Evolutionary conservation across 2,113 vertebrate species (phyloP), one percentile per base, ranked within the genome.

Genomic region (Chionomys nivalis): DNA sequence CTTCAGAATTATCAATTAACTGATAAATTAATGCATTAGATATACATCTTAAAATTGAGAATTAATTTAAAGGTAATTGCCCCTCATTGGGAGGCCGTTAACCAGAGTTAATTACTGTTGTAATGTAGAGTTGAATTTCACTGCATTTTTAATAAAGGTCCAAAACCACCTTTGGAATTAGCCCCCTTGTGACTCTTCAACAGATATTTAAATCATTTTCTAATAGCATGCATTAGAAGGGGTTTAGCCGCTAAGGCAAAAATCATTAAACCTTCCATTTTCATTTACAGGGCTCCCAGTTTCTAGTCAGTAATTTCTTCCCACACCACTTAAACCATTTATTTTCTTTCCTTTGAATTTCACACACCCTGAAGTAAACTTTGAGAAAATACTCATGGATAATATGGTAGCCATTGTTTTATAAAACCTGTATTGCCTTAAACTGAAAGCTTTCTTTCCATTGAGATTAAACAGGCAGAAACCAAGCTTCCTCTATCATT

Each of bases 171-270:
- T 96, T 97, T 95, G 83, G 94, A 96, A 73, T n/a, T 75, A 98
- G 87, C 86, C 44, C 96, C 95, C 89, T 91, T 94, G 94, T 90
- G 68, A 95, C 94, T 82, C 12, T 90, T 94, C 55, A 94, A 73
- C 89, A 94, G 39, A 63, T 97, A 98, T 98, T 98, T 97, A 97
- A 96, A 97, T 87, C 78, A n/a, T 94, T 97, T 98, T 87, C 91
- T 97, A 96, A 96, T 96, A 95, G 82, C 61, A 81, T 77, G n/a
- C 2, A 95, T 96, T 93, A 96, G 72, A 66, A 86, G 65, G 61
- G 19, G 9, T 88, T 98, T 97, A 98, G 93, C 55, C 93, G 58
- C 96, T 97, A 96, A 96, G 47, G 79, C 87, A 81, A 96, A 98
- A 97, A 97, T 89, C 55, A 90, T 97, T 97, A 96, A 91, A 96